Evolutionary conservation across 2,888 invertebrate species (phyloP).

Genomic region (Hypena proboscidalis): DNA sequence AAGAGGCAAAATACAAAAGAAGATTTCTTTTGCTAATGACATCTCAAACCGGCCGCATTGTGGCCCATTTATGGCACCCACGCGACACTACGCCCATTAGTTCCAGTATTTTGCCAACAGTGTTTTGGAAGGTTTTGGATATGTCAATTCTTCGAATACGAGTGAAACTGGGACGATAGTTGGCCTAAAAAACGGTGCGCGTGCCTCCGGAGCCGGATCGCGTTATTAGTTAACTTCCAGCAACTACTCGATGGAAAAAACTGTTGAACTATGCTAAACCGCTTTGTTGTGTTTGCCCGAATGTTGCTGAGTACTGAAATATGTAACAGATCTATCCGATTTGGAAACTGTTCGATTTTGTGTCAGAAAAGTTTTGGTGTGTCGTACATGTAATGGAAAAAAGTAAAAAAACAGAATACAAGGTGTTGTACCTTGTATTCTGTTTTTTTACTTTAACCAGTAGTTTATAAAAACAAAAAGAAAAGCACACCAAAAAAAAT

Average conservation of each 20-base stretch:
- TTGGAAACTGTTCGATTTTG: too few relatives aligned
- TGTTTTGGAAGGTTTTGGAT: conserved; percentile 54
- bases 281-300: conserved; percentile 3
- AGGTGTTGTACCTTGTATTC: too few relatives aligned
- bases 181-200: conserved; percentile 71
- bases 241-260: conserved; percentile 40
- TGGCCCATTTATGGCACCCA: conserved; percentile 80
- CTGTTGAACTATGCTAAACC: conserved; percentile 19
- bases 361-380: too few relatives aligned
- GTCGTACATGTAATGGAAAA: too few relatives aligned
- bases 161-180: conserved; percentile 64
- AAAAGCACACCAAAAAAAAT: too few relatives aligned
- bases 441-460: too few relatives aligned
- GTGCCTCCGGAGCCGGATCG: conserved; percentile 58
- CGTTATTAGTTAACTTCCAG: conserved; percentile 46
- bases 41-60: conserved; percentile 72
- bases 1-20: conserved; percentile 53
- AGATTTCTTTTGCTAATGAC: conserved; percentile 73
- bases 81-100: conserved; percentile 81
- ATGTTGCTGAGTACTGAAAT: neutral
- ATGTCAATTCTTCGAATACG: conserved; percentile 69
- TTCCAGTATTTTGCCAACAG: conserved; percentile 82
- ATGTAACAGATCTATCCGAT: too few relatives aligned
- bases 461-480: too few relatives aligned
- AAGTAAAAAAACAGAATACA: too few relatives aligned